Evolutionary conservation across 2,888 invertebrate species (phyloP).

Genomic region (Agrotis clavis): DNA sequence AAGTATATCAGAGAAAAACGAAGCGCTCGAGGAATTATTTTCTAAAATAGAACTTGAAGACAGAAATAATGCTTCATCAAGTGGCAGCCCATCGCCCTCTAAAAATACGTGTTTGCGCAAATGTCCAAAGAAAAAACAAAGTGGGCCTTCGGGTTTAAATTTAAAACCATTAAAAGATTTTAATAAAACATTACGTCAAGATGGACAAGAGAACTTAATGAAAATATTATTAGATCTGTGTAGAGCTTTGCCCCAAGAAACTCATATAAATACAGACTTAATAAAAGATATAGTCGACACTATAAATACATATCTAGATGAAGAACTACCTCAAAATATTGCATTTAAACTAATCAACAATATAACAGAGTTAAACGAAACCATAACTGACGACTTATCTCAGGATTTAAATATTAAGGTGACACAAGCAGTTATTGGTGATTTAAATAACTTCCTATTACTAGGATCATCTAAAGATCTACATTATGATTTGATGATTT

Average conservation of each 20-base stretch:
- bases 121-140: conserved; percentile 44
- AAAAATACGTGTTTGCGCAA: conserved; percentile 63
- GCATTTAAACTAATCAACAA: not conserved
- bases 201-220: not conserved
- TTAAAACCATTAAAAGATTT: not conserved
- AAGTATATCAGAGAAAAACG: conserved; percentile 57
- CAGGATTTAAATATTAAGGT: not conserved
- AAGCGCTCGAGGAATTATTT: conserved; percentile 66
- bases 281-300: not conserved
- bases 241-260: not conserved
- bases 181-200: not conserved
- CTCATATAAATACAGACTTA: not conserved
- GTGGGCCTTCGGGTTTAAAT: not conserved
- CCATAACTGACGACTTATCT: not conserved
- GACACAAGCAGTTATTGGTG: not conserved
- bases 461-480: not conserved
- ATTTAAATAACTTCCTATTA: not conserved
- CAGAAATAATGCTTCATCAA: conserved; percentile 29
- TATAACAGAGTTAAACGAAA: not conserved
- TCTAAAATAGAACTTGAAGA: conserved; percentile 55
- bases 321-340: not conserved
- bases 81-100: conserved; percentile 37
- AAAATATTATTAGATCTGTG: not conserved
- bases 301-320: not conserved
- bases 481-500: not conserved